Evolutionary conservation across 2,113 vertebrate species (phyloP).

Genomic region (Petroica traversi): DNA sequence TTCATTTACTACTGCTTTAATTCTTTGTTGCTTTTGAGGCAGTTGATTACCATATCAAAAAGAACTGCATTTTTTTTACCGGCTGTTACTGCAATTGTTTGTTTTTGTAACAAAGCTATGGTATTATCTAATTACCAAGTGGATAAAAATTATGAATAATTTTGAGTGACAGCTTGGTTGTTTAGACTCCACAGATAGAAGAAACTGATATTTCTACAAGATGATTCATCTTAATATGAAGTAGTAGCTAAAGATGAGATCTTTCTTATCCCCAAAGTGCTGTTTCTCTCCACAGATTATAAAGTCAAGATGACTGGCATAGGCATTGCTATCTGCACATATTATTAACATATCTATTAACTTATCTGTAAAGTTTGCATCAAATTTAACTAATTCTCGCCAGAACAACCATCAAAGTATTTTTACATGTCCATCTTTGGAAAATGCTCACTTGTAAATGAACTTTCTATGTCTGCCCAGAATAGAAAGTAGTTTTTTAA

Average conservation of each 20-base stretch:
- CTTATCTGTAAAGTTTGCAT: not conserved
- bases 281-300: not conserved
- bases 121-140: not conserved
- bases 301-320: not conserved
- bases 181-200: not conserved
- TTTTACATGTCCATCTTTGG: not conserved
- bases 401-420: not conserved
- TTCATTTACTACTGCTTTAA: not conserved
- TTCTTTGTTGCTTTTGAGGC: not conserved
- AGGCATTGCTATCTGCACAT: not conserved
- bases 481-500: rapidly evolving
- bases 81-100: not conserved
- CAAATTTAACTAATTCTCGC: not conserved
- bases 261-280: not conserved
- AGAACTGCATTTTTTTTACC: not conserved
- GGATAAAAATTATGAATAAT: not conserved
- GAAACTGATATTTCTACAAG: not conserved
- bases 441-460: not conserved
- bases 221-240: not conserved
- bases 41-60: not conserved
- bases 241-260: not conserved
- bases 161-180: not conserved
- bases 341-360: not conserved
- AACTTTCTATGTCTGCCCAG: not conserved
- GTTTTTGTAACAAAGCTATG: not conserved